Evolutionary conservation across 2,113 vertebrate genomes (phyloP), one percentile per base, ranked within the genome.

Genomic region (Pampusana beccarii): DNA sequence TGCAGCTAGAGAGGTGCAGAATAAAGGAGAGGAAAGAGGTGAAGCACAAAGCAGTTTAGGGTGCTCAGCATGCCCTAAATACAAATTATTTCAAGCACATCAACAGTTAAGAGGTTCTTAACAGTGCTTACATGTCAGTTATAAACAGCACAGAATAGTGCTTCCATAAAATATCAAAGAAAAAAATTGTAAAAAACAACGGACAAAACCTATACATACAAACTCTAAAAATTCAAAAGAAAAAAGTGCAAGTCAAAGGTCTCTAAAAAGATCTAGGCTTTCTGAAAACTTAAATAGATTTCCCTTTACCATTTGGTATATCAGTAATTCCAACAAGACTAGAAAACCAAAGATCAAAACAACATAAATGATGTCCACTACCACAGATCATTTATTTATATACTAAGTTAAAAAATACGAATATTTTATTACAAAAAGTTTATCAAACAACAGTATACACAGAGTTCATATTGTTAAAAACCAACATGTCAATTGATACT

Each of bases 381-480:
- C 93, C 97, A 98, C 97, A 93, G 65, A 97, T 97, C 81, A 70
- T 97, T 98, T 98, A 98, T 98, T 98, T 97, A 97, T 97, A 98
- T 73, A 95, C 98, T 95, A 97, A 97, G 97, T 98, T 98, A 97
- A 98, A 98, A 98, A 98, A 98, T 98, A 98, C 94, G 33, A 98
- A 97, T 96, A 95, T 98, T 97, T 98, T 96, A 97, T 98, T 98
- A 98, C 95, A 97, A 98, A 98, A 98, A 97, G 90, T 96, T 98
- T 98, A 98, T 98, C 98, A 98, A 98, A 97, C 95, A 98, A 93
- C 85, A 97, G 97, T 98, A 86, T 98, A 98, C 95, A 97, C 97
- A 97, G 66, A 92, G 77, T 90, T 97, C 86, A 92, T 95, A 95
- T 96, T 97, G 93, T 95, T 97, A 97, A 98, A 98, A 96, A 97